phyloP scores from a whole-genome alignment of 1,140 invertebrate species.

The Drosophila tristis region DNA sequence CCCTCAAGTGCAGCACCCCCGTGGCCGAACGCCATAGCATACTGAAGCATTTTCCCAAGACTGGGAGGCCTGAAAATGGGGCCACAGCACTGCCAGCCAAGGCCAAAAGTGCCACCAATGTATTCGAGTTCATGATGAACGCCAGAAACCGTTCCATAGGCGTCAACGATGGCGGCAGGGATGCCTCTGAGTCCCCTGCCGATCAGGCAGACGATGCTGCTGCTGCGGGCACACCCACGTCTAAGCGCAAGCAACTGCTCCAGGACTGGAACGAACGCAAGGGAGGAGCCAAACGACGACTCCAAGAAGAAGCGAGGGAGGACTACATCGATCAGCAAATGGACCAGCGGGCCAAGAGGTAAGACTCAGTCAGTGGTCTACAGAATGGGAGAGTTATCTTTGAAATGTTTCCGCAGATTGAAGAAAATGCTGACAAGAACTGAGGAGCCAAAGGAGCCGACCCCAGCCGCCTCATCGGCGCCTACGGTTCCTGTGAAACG shows the following conservation, averaged over 20 bases:
- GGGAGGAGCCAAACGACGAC: constrained; percentile 85
- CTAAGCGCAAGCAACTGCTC: constrained; percentile 85
- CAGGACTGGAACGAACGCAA: constrained; percentile 87
- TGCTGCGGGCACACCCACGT: constrained; percentile 81
- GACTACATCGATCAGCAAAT: constrained; percentile 85
- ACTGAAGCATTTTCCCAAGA: constrained; percentile 59
- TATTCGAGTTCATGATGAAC: constrained; percentile 88
- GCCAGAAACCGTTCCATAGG: constrained; percentile 87
- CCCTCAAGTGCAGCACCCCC: constrained; percentile 57
- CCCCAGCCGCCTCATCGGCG: constrained; percentile 16
- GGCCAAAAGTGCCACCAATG: constrained; percentile 82
- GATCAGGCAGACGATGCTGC: constrained; percentile 38
- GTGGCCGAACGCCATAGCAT: constrained; percentile 46
- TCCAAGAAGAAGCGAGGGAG: constrained; percentile 85
- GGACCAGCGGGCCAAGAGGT: constrained; percentile 86
- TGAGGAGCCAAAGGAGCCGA: constrained; percentile 16
- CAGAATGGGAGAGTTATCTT: too few species aligned
- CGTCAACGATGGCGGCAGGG: constrained; percentile 86
- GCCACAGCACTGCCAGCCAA: constrained; percentile 6
- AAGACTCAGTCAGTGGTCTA: background rate
- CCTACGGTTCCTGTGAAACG: constrained; percentile 46
- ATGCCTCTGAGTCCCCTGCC: constrained; percentile 63
- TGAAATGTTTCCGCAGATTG: constrained; percentile 43
- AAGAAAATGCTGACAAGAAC: constrained; percentile 76
- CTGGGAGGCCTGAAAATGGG: constrained; percentile 22